Evolutionary conservation across 2,113 vertebrate species (phyloP).

Genomic region (Triplophysa tibetana): DNA sequence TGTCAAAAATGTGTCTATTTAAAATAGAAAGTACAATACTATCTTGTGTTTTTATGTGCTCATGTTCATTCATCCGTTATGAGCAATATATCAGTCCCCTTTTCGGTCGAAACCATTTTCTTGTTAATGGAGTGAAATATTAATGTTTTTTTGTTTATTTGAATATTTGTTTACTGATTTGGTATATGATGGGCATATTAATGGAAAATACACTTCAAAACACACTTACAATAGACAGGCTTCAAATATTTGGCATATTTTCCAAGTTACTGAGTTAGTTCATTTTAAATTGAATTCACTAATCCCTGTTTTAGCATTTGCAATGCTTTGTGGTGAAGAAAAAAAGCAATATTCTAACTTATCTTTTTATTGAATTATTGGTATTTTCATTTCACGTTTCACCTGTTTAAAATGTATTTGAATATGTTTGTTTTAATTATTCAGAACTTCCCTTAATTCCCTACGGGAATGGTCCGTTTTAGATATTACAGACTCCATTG

Average conservation of each 20-base stretch:
- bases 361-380: neutral
- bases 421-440: neutral
- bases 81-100: neutral
- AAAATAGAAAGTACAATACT: too few relatives aligned
- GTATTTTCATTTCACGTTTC: neutral
- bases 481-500: slow-evolving; percentile 13
- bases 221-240: neutral
- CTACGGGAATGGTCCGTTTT: neutral
- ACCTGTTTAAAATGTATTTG: neutral
- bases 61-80: slow-evolving; percentile 8
- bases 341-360: neutral
- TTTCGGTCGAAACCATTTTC: slow-evolving; percentile 32
- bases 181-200: neutral
- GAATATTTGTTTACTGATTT: neutral
- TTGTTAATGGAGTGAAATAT: slow-evolving; percentile 10
- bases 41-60: too few relatives aligned
- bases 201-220: neutral
- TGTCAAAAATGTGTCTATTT: too few relatives aligned
- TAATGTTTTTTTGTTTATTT: slow-evolving; percentile 25
- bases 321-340: neutral
- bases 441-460: neutral
- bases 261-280: neutral
- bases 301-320: neutral
- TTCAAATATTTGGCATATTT: neutral
- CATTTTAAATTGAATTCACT: neutral